These are phyloP conservation scores for Theretra japonica DNA, from an alignment of 2,888 invertebrate species.

Conservation along the genomic window DNA sequence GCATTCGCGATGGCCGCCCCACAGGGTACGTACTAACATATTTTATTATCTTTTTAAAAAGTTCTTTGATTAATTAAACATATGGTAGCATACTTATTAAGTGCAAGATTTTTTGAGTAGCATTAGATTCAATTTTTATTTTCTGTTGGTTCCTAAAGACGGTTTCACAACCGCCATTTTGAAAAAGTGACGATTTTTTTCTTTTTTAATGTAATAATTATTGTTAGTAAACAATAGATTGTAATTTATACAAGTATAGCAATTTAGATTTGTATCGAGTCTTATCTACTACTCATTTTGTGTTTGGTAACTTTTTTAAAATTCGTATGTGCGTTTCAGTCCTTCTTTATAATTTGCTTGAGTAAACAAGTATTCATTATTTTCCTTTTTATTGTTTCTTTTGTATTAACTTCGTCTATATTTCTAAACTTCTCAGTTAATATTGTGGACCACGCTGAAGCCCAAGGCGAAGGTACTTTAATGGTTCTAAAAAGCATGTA, in stretches of 20 bases:
- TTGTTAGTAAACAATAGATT: neutral
- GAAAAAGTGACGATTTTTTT: neutral
- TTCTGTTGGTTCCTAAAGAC: neutral
- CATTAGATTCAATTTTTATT: neutral
- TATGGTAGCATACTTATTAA: too few species aligned
- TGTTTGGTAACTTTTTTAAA: too few species aligned
- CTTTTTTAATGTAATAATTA: neutral
- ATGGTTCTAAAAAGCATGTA: neutral
- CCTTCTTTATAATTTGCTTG: too few species aligned
- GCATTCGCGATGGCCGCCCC: slow-evolving; percentile 49
- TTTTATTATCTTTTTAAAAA: neutral
- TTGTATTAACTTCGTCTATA: neutral
- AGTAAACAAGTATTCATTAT: too few species aligned
- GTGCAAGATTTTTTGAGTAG: neutral
- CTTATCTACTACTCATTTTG: too few species aligned
- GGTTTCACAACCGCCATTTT: neutral
- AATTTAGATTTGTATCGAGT: too few species aligned
- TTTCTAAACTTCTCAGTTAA: neutral
- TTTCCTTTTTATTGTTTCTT: neutral
- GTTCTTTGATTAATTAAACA: too few species aligned
- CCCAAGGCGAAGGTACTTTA: neutral
- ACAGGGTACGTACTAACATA: slow-evolving; percentile 33
- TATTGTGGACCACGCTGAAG: neutral
- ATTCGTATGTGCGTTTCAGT: too few species aligned
- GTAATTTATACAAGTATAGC: too few species aligned